These are phyloP conservation scores for Limosa lapponica DNA, from an alignment of 2,797 vertebrate genomes.

Conservation along the genomic window DNA sequence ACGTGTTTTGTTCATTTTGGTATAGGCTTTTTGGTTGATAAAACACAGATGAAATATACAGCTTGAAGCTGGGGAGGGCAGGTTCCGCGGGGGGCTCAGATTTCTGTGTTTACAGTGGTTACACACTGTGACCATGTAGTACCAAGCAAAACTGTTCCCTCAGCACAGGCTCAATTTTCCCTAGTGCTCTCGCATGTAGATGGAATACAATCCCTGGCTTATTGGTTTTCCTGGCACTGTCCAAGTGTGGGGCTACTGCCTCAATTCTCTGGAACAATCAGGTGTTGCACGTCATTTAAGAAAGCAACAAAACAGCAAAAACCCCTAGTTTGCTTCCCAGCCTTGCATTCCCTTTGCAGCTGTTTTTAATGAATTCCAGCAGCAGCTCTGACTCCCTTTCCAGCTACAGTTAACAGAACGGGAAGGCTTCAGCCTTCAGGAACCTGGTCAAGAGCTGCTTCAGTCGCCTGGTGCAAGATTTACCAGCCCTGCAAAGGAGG, in stretches of 20 bases:
- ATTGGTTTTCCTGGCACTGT: not conserved
- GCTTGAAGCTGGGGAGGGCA: not conserved
- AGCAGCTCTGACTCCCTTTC: not conserved
- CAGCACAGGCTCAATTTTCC: not conserved
- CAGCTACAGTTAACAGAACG: not conserved
- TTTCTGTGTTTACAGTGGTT: not conserved
- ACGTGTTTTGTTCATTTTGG: not conserved
- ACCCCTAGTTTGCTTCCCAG: not conserved
- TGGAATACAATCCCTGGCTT: not conserved
- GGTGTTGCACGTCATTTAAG: not conserved
- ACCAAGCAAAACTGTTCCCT: not conserved
- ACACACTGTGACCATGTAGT: not conserved
- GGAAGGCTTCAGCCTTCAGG: not conserved
- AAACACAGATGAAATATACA: not conserved
- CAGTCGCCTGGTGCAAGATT: not conserved
- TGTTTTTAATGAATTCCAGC: conserved; percentile 43
- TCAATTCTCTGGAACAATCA: not conserved
- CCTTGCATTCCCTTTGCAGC: not conserved
- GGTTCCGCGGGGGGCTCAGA: not conserved
- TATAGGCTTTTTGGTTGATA: not conserved
- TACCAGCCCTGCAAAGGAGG: not conserved
- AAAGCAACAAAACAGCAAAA: not conserved
- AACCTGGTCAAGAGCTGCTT: not conserved
- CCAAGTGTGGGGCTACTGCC: not conserved
- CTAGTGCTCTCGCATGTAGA: not conserved